These are phyloP conservation scores for Choreutis nemorana DNA, from an alignment of 2,888 invertebrate genomes.

Conservation along the genomic window DNA sequence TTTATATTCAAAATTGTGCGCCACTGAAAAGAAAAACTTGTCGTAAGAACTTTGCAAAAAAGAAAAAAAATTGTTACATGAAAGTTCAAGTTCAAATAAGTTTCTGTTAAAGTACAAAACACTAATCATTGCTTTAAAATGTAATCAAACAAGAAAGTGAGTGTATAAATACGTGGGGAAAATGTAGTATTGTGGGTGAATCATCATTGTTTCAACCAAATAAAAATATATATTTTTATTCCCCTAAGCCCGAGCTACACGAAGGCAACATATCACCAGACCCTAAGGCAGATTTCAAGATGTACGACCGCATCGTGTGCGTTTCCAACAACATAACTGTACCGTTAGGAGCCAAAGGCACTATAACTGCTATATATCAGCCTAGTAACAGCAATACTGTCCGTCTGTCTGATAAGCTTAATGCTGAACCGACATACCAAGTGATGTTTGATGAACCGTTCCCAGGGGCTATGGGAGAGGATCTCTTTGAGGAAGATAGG, in stretches of 20 bases:
- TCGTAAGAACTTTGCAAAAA: no score
- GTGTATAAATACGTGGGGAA: no score
- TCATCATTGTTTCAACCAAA: not conserved
- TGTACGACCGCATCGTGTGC: conserved; percentile 88
- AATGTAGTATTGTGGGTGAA: no score
- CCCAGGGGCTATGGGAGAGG: conserved; percentile 63
- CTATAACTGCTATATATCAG: conserved; percentile 74
- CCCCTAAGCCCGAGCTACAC: conserved; percentile 45
- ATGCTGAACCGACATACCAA: conserved; percentile 72
- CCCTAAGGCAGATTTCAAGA: conserved; percentile 65
- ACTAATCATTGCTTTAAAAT: no score
- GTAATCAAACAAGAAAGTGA: no score
- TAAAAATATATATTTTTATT: conserved; percentile 1
- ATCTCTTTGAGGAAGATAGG: conserved; percentile 27
- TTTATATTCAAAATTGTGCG: no score
- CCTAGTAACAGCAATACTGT: conserved; percentile 43
- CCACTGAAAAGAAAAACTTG: no score
- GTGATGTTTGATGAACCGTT: conserved; percentile 84
- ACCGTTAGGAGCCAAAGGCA: conserved; percentile 85
- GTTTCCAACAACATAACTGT: conserved; percentile 78
- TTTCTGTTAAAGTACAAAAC: no score
- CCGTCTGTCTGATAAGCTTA: conserved; percentile 55
- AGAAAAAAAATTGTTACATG: no score
- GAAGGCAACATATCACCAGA: conserved; percentile 73
- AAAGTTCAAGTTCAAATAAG: no score